A percentile compares a stretch with the other conserved stretches of the same genome.
Conservation (phyloP, 1,140 invertebrate species). For the Trichogramma pretiosum region DNA sequence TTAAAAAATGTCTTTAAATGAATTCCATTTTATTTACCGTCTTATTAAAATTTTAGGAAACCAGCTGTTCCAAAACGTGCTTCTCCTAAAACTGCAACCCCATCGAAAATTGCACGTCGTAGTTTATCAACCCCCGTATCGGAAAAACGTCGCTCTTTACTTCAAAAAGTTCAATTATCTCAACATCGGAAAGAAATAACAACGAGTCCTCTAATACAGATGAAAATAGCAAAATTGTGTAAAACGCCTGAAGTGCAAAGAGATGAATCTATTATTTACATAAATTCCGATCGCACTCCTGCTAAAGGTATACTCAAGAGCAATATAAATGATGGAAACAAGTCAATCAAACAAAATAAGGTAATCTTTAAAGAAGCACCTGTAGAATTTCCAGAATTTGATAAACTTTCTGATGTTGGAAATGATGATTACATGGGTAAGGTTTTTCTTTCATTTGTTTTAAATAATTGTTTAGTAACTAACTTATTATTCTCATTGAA, state of each 20-base stretch:
- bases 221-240: constrained; percentile 31
- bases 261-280: constrained; percentile 30
- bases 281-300: constrained; percentile 37
- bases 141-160: background rate
- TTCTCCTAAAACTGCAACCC: too few species aligned
- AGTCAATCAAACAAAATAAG: constrained; percentile 20
- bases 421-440: too few species aligned
- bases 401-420: too few species aligned
- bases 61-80: too few species aligned
- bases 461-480: too few species aligned
- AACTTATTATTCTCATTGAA: too few species aligned
- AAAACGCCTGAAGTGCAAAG: constrained; percentile 35
- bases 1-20: too few species aligned
- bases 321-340: constrained; percentile 3
- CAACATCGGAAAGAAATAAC: constrained; percentile 13
- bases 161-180: constrained; percentile 19
- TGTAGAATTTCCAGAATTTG: background rate
- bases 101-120: background rate
- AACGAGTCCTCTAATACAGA: constrained; percentile 27
- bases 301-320: constrained; percentile 38
- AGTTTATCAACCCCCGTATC: constrained; percentile 1
- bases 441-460: too few species aligned
- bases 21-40: too few species aligned
- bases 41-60: too few species aligned
- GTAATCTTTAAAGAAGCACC: constrained; percentile 20